Evolutionary conservation across 1,140 invertebrate genomes (phyloP), one percentile per base, ranked within the genome.

Genomic region (Gryon sp.): DNA sequence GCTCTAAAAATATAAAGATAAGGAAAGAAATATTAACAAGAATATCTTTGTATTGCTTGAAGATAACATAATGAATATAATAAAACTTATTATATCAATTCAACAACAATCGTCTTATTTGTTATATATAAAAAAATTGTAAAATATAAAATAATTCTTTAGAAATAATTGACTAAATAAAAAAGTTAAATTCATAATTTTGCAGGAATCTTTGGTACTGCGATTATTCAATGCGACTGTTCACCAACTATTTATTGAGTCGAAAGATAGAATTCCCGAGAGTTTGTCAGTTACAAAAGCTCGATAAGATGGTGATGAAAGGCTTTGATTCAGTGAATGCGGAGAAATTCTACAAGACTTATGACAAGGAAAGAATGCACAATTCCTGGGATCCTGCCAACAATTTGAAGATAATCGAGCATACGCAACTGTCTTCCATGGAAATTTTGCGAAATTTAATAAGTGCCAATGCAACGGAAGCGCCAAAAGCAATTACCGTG

Each of bases 191-290:
- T 57, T 41, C 1, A 43, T 15, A 11, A 20, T 12, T 53, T 81
- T 76, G 7, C 62, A 87, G 85, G 53, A 87, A 87, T 57, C 79
- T 74, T 0, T 87, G 83, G 84, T 79, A 59, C 0, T 87, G 85
- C 36, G 73, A 85, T n/a, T 52, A 41, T 8, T 6, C 72, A 3
- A 83, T 80, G 57, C 18, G 53, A 2, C 38, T 81, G 2, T 36
- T 86, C 1, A 70, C 76, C 7, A 18, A 45, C 3, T 68, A 84
- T 26, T 48, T 86, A 0, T 43, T 22, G 1, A 19, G 9, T 2
- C 68, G 24, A 4, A 50, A 43, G 2, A 52, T 85, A 4, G 7
- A 30, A 1, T 83, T 80, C 24, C 14, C 57, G n/a, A 16, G 18
- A 11, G 16, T 83, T 2, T 87, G 85, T 11, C 41, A 36, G 43